These are phyloP conservation scores for Apodemia duryi DNA, from an alignment of 2,888 invertebrate genomes.

Conservation along the genomic window DNA sequence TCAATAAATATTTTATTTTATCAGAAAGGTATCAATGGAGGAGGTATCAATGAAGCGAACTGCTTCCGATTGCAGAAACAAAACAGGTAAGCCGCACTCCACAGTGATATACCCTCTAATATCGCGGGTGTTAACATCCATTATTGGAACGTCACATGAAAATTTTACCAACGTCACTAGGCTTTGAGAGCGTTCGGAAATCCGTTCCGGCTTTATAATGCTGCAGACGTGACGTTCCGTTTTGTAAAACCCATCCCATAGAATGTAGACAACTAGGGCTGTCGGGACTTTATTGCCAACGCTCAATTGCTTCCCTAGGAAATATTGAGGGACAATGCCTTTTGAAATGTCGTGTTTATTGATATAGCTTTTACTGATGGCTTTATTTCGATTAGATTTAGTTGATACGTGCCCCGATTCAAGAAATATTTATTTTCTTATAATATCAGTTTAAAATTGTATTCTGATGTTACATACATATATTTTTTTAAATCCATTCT, in stretches of 20 bases:
- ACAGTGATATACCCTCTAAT: neutral
- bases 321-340: neutral
- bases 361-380: constrained; percentile 5
- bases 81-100: neutral
- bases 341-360: constrained; percentile 21
- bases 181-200: constrained; percentile 53
- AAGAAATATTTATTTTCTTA: too few relatives aligned
- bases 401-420: too few relatives aligned
- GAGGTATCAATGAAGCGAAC: neutral
- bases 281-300: constrained; percentile 24
- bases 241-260: constrained; percentile 37
- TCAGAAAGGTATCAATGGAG: too few relatives aligned
- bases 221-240: constrained; percentile 42
- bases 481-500: too few relatives aligned
- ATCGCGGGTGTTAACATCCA: constrained; percentile 8
- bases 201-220: constrained; percentile 52
- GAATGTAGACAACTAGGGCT: constrained; percentile 43
- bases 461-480: too few relatives aligned
- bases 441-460: too few relatives aligned
- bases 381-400: neutral
- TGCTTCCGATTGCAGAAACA: neutral
- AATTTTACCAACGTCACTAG: constrained; percentile 40
- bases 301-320: neutral
- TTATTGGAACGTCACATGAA: constrained; percentile 31
- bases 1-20: too few relatives aligned